Evolutionary conservation across 2,797 vertebrate genomes (phyloP), one percentile per base, ranked within the genome.

Genomic region (Apodemus agrarius): DNA sequence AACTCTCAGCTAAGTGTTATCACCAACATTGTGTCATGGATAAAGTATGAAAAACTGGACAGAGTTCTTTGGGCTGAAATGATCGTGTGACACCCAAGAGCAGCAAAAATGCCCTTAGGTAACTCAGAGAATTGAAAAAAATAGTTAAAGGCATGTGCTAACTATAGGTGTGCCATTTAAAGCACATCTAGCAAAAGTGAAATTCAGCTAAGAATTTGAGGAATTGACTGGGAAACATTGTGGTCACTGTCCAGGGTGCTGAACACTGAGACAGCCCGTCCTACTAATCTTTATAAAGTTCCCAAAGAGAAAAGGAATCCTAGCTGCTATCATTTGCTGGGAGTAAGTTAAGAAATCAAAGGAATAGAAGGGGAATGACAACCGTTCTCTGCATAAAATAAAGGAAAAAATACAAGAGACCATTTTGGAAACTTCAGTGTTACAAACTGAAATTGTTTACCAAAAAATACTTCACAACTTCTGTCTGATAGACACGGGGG

Each of bases 331-430:
- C 31, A 61, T 81, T 80, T 75, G 26, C 22, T 78, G 37, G 80
- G 89, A 54, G 22, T 72, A 49, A 95, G 29, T 86, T 40, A 78
- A 75, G 24, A 87, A 74, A 94, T 78, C 34, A 92, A 82, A 78
- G 12, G 4, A 14, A 72, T 88, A 59, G 87, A 97, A 1, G 10
- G 80, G 19, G 63, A 57, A 46, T 16, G 17, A 14, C 90, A 86
- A 0, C 9, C 49, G 49, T 90, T 90, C 34, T 78, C 96, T 79
- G 90, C 67, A 54, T 80, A 78, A 94, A 96, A 82, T 57, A 89
- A 79, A 81, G 59, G 46, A 31, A 63, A 93, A 95, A 91, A 40
- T 31, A 72, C 19, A 75, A 0, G 65, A 95, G 31, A 57, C 3
- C 29, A 61, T 31, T 95, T 95, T 96, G 69, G 67, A 93, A 95